Percentiles rank a stretch among this genome's conserved stretches.
These are phyloP conservation scores for Drosophila prosaltans DNA, from an alignment of 1,140 invertebrate genomes.

Conservation along the genomic window DNA sequence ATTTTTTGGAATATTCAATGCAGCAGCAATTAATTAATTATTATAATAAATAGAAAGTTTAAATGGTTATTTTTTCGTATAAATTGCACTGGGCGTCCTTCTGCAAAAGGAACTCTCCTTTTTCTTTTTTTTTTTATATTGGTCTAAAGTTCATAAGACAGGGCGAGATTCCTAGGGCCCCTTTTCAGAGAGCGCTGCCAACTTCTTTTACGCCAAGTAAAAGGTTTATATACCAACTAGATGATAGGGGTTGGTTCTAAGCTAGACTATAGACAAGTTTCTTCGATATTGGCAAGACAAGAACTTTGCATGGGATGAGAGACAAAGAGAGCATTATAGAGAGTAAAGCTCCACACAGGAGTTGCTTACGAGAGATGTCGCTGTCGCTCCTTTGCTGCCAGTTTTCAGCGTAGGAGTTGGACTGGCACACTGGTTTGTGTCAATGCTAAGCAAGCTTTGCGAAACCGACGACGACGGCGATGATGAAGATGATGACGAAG, in stretches of 20 bases:
- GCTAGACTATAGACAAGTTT: slow-evolving; percentile 67
- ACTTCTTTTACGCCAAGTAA: neutral
- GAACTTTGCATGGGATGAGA: slow-evolving; percentile 12
- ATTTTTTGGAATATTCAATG: slow-evolving; percentile 66
- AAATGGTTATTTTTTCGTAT: slow-evolving; percentile 9
- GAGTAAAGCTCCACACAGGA: slow-evolving; percentile 69
- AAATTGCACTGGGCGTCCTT: slow-evolving; percentile 59
- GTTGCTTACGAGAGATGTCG: slow-evolving; percentile 66
- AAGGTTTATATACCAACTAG: slow-evolving; percentile 50
- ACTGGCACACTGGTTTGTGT: slow-evolving; percentile 55
- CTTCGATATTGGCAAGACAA: slow-evolving; percentile 74
- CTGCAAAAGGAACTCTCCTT: neutral
- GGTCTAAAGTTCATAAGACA: slow-evolving; percentile 54
- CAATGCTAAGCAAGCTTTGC: slow-evolving; percentile 61
- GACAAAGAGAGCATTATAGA: slow-evolving; percentile 42
- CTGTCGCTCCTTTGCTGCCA: slow-evolving; percentile 36
- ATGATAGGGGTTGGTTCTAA: slow-evolving; percentile 35
- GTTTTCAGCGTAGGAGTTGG: slow-evolving; percentile 49
- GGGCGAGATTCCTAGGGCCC: slow-evolving; percentile 41
- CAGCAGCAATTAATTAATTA: slow-evolving; percentile 20
- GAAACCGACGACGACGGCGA: slow-evolving; percentile 5
- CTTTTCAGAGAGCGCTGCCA: slow-evolving; percentile 3
- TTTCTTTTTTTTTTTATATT: slow-evolving; percentile 33
- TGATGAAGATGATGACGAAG: neutral
- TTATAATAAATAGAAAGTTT: slow-evolving; percentile 62